Conservation (phyloP, 2,797 vertebrate species). For the Siniperca undulata region DNA sequence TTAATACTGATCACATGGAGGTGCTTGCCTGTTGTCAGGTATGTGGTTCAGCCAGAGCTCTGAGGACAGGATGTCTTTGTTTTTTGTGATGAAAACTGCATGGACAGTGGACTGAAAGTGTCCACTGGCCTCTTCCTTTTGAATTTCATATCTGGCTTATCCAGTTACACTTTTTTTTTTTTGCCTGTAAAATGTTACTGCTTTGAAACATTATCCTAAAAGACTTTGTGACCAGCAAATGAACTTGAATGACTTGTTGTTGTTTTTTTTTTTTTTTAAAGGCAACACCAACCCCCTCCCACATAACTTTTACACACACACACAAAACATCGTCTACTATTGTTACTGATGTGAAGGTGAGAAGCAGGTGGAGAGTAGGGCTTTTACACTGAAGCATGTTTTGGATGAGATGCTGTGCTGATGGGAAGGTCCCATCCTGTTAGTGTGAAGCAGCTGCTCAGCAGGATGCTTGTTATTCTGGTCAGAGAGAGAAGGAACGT, state of each 20-base stretch:
- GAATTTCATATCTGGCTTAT: not conserved
- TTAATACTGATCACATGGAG: conserved; percentile 9
- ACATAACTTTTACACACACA: not conserved
- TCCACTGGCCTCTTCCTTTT: not conserved
- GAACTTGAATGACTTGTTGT: too few species aligned
- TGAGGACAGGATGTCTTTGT: not conserved
- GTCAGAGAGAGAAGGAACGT: conserved; percentile 65
- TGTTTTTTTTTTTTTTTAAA: too few species aligned
- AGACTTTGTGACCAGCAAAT: not conserved
- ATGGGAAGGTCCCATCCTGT: conserved; percentile 39
- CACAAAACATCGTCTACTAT: not conserved
- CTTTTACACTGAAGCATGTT: conserved; percentile 14
- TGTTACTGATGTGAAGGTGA: not conserved
- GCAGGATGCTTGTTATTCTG: conserved; percentile 78
- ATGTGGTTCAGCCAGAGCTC: conserved; percentile 22
- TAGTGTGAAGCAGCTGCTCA: conserved; percentile 66
- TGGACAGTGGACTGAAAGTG: not conserved
- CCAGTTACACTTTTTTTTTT: not conserved
- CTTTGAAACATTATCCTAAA: conserved; percentile 5
- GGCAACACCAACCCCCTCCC: not conserved
- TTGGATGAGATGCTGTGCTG: conserved; percentile 29
- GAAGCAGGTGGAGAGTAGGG: not conserved
- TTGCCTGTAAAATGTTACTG: not conserved
- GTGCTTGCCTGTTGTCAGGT: conserved; percentile 2
- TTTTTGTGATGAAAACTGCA: not conserved